Evolutionary conservation across 2,888 invertebrate genomes (phyloP).

Genomic region (Tenthredo mesomela): DNA sequence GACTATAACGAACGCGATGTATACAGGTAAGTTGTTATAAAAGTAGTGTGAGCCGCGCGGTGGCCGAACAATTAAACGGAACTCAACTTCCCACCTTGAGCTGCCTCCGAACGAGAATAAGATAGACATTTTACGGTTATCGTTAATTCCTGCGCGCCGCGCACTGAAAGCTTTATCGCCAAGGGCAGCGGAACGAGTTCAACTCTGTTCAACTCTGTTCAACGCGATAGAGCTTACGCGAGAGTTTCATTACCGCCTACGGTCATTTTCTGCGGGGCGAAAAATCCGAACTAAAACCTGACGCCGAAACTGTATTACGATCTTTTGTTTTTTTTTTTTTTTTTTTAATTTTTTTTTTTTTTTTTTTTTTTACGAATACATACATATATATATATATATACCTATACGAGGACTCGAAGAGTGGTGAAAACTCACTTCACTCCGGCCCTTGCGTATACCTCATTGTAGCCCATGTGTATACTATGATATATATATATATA

Average conservation of each 20-base stretch:
- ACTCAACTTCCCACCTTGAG: constrained; percentile 20
- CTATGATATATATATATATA: no score
- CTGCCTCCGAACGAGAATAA: background rate
- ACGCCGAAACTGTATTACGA: background rate
- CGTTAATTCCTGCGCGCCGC: background rate
- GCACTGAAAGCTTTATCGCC: constrained; percentile 29
- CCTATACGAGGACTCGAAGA: background rate
- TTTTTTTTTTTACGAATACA: background rate
- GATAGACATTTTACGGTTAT: constrained; percentile 6
- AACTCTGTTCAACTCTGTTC: constrained; percentile 1
- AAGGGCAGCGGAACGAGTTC: constrained; percentile 22
- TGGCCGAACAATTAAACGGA: constrained; percentile 10
- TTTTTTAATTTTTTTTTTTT: background rate
- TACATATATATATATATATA: background rate
- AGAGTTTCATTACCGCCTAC: constrained; percentile 3
- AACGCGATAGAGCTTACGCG: constrained; percentile 19
- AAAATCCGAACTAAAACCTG: background rate
- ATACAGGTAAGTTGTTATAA: background rate
- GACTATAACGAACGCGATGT: constrained; percentile 1
- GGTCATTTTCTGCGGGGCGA: background rate
- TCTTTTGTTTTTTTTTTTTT: background rate
- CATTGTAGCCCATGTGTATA: no score
- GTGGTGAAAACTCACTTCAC: no score
- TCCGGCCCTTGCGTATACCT: background rate
- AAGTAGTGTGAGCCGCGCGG: background rate